Base-by-base conservation (phyloP, 2,113 vertebrate species). In the Erpornis zantholeuca region DNA sequence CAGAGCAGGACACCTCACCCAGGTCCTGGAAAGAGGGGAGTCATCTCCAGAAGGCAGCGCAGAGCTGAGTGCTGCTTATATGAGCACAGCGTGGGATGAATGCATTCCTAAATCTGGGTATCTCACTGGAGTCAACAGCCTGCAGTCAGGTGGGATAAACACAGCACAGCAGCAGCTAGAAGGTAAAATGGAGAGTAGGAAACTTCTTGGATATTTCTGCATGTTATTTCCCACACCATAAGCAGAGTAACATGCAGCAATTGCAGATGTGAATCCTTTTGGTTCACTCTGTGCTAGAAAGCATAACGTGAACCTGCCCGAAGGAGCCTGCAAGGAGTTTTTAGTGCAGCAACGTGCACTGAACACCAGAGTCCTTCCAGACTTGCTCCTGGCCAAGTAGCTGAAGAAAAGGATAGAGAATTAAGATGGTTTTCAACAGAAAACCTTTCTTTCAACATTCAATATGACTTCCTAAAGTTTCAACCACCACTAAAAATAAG, bases 261-360 rank as follows among this genome's bases (percentile, higher is more conserved):
- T 44, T 64, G 90, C 40, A 85, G 73, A 76, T 27, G 20, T 80
- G 66, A 59, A 57, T 56, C 28, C 20, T 87, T 90, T 64, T n/a
- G 61, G n/a, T 65, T 94, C 53, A 14, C 19, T 82, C 57, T 4
- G 2, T 42, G 73, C 49, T 72, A 0, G 0, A 79, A 92, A 66
- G 69, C 78, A 82, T 21, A 79, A 64, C 2, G 11, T 24, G 57
- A 95, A 47, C 11, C 6, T 80, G 45, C 64, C 54, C 29, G 20
- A 36, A 88, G 71, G 45, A 88, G 29, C 38, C 65, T 3, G 3
- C 0, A 7, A 86, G 69, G 64, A 64, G 15, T 45, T 71, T 6
- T 36, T 40, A 79, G 17, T 1, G 5, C 0, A 2, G 47, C 35
- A 79, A 79, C 0, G 0, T 35, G 44, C 0, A 1, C 63, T 68